Evolutionary conservation across 2,888 invertebrate species (phyloP), one percentile per base, ranked within the genome.

Genomic region (Lasioglossum lativentre): DNA sequence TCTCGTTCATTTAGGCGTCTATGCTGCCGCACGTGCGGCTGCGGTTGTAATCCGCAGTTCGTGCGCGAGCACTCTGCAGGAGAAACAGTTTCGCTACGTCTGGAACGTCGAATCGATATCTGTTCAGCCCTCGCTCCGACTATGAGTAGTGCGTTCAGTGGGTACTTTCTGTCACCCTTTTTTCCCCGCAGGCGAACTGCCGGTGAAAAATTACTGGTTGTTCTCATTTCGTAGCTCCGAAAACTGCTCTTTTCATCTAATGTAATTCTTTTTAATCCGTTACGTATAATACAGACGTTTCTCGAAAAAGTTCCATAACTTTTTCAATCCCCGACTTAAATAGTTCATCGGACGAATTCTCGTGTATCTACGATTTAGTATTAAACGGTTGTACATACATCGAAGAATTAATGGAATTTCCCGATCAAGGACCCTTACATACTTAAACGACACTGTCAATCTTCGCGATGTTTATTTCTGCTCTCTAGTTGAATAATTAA

Each of bases 81-180:
- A 63, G 66, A 73, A 68, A 73, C 72, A 30, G 71, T 81, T 83
- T 79, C n/a, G 73, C 63, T 42, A 56, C 47, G 79, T 83, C 78
- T 83, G 63, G 52, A 34, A 79, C 76, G 40, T 63, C 78, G 75
- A 77, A 88, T 88, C 75, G 75, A 88, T 85, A 88, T 83, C 85
- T 80, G 59, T 45, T 82, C 76, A 83, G 1, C 42, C 78, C 74
- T 52, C 45, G 23, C 63, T n/a, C 42, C 59, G 71, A 27, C 47
- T 72, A 56, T 38, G 83, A 52, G 38, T 42, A 16, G n/a, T 47
- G 68, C 73, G 47, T 66, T 78, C 71, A 30, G 72, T 70, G 72
- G 38, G 19, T 74, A 82, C 79, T 79, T 74, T 42, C 30, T 16
- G 75, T 71, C 63, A 72, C 38, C 66, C 47, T 76, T 68, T 73